Percentiles rank a stretch among this genome's conserved stretches.
Conservation (phyloP, 2,888 invertebrate species). For the Scaptomyza cyrtandrae region DNA sequence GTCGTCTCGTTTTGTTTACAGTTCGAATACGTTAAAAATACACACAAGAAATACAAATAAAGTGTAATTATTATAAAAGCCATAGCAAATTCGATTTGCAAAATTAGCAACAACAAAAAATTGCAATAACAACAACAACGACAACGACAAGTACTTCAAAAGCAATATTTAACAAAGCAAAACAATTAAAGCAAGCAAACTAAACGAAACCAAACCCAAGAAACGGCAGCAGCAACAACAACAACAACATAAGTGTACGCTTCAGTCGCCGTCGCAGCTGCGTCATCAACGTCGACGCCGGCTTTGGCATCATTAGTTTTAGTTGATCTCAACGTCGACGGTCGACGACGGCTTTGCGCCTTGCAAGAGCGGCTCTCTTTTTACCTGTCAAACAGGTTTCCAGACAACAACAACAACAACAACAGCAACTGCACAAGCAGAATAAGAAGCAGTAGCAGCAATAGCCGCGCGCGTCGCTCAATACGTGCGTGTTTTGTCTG, state of each 20-base stretch:
- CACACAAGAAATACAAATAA: constrained; percentile 6
- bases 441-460: constrained; percentile 43
- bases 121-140: constrained; percentile 35
- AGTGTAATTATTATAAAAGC: constrained; percentile 26
- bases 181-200: constrained; percentile 25
- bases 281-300: constrained; percentile 69
- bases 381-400: constrained; percentile 81
- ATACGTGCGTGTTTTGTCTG: constrained; percentile 27
- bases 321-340: constrained; percentile 55
- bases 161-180: constrained; percentile 2
- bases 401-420: constrained; percentile 50
- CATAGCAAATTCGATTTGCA: constrained; percentile 16
- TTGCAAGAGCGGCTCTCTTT: constrained; percentile 34
- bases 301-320: constrained; percentile 72
- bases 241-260: constrained; percentile 14
- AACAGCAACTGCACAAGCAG: constrained; percentile 26
- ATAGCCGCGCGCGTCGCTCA: constrained; percentile 48
- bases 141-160: constrained; percentile 19
- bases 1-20: constrained; percentile 49
- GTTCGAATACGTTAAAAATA: constrained; percentile 10
- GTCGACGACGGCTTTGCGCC: constrained; percentile 12
- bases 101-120: constrained; percentile 10
- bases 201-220: constrained; percentile 41
- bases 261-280: constrained; percentile 52
- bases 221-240: constrained; percentile 23